Evolutionary conservation across 1,140 invertebrate genomes (phyloP), one percentile per base, ranked within the genome.

Genomic region (Papilio aristodemus): DNA sequence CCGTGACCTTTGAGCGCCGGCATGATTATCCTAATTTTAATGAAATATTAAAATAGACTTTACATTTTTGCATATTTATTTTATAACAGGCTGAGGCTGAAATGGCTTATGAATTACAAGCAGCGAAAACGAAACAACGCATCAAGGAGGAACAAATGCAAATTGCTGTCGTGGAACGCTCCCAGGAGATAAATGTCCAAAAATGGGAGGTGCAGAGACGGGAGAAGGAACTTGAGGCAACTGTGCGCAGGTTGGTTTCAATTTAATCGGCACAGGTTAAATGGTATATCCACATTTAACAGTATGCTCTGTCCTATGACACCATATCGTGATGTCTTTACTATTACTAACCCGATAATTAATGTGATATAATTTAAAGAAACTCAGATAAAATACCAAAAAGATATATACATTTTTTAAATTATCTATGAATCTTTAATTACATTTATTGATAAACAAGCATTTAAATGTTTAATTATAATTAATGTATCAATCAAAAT

Each of bases 71-170:
- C 6, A 3, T 32, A 32, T 32, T 32, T 32, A 32, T 32, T 3
- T 19, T 17, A n/a, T n/a, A 63, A 46, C 32, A 96, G 94, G 98
- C 98, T 32, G 97, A 98, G 92, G 97, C 98, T 17, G 97, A 99
- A 86, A 94, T 99, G 94, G 97, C 98, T 1, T 99, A 97, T 85
- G 96, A 98, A 79, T 89, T 99, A 57, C 96, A 99, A 94, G 97
- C 97, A 25, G 98, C 98, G 0, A 99, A 99, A 90, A 99, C 97
- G 0, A 97, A 98, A 76, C 98, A 99, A 86, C 93, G 96, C 70
- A 99, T 99, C 76, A 98, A 98, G 91, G 98, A 99, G 81, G 98
- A 99, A 87, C 95, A 98, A 84, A 99, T 99, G 97, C 97, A 99
- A 90, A 97, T 99, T 36, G 95, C 95, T 75, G 97, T 99, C 0